Percentiles rank a stretch among this genome's conserved stretches.
Evolutionary conservation across 2,888 invertebrate species (phyloP).

Genomic region (Amaurobius ferox): DNA sequence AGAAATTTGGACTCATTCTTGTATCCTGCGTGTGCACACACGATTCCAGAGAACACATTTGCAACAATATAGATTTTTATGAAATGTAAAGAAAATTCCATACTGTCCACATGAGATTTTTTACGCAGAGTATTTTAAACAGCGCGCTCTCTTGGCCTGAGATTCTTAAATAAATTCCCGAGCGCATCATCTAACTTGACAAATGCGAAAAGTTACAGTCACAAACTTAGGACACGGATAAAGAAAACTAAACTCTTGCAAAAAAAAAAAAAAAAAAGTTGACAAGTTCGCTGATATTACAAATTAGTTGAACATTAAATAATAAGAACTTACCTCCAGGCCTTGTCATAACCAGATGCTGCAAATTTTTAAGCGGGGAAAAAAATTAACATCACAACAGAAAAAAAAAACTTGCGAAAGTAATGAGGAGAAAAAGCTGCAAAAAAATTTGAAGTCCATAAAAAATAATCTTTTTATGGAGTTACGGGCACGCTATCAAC

Average conservation of each 20-base stretch:
- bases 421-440: neutral
- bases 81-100: no score
- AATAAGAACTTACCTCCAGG: constrained; percentile 33
- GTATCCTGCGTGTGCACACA: no score
- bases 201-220: constrained; percentile 55
- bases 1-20: no score
- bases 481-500: constrained; percentile 55
- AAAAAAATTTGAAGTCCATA: constrained; percentile 16
- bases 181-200: constrained; percentile 51
- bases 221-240: constrained; percentile 13
- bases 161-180: neutral
- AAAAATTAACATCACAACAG: neutral
- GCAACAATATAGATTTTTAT: no score
- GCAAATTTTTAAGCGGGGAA: constrained; percentile 36
- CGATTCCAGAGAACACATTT: no score
- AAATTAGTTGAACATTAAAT: neutral
- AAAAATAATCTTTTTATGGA: constrained; percentile 66
- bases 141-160: neutral
- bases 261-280: constrained; percentile 22
- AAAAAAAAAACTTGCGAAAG: neutral
- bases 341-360: constrained; percentile 56
- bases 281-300: neutral
- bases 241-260: neutral
- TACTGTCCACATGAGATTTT: no score
- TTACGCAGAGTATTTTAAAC: no score